Conservation (phyloP, 1,140 invertebrate genomes). For the Adoxophyes honmai region DNA sequence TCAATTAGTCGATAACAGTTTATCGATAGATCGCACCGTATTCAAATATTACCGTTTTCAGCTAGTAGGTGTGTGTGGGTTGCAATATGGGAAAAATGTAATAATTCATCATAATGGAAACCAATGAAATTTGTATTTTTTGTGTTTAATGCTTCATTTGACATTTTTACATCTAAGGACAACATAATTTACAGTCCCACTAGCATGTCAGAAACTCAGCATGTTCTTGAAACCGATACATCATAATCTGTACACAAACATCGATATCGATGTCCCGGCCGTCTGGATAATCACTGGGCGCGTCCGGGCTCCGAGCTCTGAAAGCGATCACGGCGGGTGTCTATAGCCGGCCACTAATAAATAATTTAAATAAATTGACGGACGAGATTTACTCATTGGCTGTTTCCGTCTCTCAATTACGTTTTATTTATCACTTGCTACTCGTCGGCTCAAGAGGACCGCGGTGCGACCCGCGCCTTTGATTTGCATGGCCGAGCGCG, state of each 20-base stretch:
- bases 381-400: conserved; percentile 76
- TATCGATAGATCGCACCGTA: conserved; percentile 23
- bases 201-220: neutral
- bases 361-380: conserved; percentile 77
- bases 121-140: too few species aligned
- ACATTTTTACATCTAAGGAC: too few species aligned
- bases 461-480: conserved; percentile 26
- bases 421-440: conserved; percentile 75
- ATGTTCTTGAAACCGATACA: neutral
- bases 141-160: too few species aligned
- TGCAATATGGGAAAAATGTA: too few species aligned
- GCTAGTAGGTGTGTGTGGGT: too few species aligned
- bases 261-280: conserved; percentile 40
- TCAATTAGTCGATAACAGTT: conserved; percentile 27
- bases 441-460: conserved; percentile 47
- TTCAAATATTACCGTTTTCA: too few species aligned
- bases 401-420: conserved; percentile 75
- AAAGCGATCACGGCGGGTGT: conserved; percentile 70
- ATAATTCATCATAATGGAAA: too few species aligned
- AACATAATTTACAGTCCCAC: neutral
- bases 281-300: conserved; percentile 31
- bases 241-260: neutral
- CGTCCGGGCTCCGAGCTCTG: conserved; percentile 61
- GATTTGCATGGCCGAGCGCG: conserved; percentile 6
- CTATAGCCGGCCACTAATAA: conserved; percentile 74